Evolutionary conservation across 2,797 vertebrate species (phyloP), one percentile per base, ranked within the genome.

Genomic region (Agapornis canus): DNA sequence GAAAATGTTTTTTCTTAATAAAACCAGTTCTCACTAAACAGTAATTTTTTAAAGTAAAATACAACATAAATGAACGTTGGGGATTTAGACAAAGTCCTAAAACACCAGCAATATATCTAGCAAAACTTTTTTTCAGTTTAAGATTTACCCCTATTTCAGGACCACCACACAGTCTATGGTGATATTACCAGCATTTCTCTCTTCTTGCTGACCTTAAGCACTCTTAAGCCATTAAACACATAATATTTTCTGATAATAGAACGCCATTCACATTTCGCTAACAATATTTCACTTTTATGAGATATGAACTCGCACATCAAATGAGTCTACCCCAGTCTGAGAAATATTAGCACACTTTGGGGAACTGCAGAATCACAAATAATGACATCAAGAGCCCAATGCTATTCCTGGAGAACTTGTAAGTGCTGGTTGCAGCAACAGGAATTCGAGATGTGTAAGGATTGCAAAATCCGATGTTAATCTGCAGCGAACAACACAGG

Each of bases 221-320:
- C 80, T 81, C 86, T 86, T 91, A 94, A 92, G 73, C 86, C 82
- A 86, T 96, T 96, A 95, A 94, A 95, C 65, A 83, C 87, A 94
- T 70, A 91, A 83, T 91, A 87, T 93, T 94, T 86, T 61, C 60
- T 83, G 92, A 94, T 97, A 96, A 93, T 80, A 82, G 93, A 94
- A 96, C 40, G 37, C 64, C 76, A 87, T 89, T 89, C 91, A 89
- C 91, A 92, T 92, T 95, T 97, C 93, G 95, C 76, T 82, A 86
- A 71, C 86, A 95, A 87, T 75, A 86, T 72, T 56, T 77, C 79
- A 92, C 80, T 63, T 89, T 60, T 93, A 95, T 83, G 92, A 94
- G 94, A 73, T 90, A 93, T 92, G 77, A 83, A 89, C 60, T 82
- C 89, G 65, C 39, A 59, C 2, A 7, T 76, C n/a, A 69, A 83